Percentiles rank a stretch among this genome's conserved stretches.
These are phyloP conservation scores for Oplegnathus fasciatus DNA, from an alignment of 2,113 vertebrate species.

Conservation along the genomic window DNA sequence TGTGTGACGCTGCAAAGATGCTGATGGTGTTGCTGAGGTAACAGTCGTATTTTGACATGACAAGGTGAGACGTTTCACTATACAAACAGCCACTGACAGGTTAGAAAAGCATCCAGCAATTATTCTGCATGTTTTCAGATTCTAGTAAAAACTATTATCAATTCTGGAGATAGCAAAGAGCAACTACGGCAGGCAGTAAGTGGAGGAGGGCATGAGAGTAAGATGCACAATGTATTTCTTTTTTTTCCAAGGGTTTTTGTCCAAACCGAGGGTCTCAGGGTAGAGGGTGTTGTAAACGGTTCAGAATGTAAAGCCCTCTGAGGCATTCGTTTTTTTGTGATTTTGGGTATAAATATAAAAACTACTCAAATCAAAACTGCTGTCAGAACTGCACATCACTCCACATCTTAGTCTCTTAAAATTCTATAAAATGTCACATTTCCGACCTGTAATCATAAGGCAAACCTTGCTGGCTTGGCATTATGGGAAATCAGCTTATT, in stretches of 20 bases:
- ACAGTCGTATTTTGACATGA: conserved; percentile 30
- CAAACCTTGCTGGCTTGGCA: background rate
- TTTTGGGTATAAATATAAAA: background rate
- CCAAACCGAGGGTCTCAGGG: background rate
- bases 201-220: too few relatives aligned
- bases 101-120: background rate
- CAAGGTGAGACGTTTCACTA: conserved; percentile 18
- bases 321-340: background rate
- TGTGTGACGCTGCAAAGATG: conserved; percentile 21
- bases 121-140: background rate
- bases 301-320: background rate
- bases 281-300: background rate
- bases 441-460: background rate
- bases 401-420: background rate
- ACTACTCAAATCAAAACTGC: too few relatives aligned
- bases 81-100: background rate
- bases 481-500: background rate
- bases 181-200: background rate
- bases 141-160: background rate
- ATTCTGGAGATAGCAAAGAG: background rate
- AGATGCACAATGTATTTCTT: background rate
- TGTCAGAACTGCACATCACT: too few relatives aligned
- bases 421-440: background rate
- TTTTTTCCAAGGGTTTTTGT: background rate
- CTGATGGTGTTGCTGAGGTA: conserved; percentile 21